These are phyloP conservation scores for Xiphophorus hellerii DNA, from an alignment of 2,113 vertebrate genomes.

Conservation along the genomic window DNA sequence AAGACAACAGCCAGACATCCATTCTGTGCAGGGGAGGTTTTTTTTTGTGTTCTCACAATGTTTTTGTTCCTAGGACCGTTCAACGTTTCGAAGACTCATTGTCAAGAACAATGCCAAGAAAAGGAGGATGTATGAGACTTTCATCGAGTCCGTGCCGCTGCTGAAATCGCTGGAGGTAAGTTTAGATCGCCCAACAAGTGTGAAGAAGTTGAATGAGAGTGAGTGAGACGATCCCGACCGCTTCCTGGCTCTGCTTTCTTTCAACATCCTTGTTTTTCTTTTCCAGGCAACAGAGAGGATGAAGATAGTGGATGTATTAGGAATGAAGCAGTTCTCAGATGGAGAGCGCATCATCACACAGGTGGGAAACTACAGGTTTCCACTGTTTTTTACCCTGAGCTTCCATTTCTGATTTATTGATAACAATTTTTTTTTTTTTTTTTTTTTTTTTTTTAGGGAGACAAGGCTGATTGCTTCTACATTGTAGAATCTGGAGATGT, in stretches of 20 bases:
- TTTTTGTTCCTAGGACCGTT: conserved; percentile 84
- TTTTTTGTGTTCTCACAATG: neutral
- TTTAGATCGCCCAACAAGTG: conserved; percentile 4
- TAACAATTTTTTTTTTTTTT: neutral
- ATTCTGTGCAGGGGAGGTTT: conserved; percentile 3
- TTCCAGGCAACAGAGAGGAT: conserved; percentile 89
- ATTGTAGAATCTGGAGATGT: conserved; percentile 95
- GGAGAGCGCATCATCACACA: conserved; percentile 95
- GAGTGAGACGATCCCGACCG: fast-evolving
- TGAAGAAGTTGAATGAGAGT: neutral
- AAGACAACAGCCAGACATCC: neutral
- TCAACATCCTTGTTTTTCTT: neutral
- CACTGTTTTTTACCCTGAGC: neutral
- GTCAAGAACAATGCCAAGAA: conserved; percentile 97
- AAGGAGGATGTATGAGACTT: conserved; percentile 91
- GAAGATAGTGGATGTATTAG: conserved; percentile 98
- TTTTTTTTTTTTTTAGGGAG: conserved; percentile 82
- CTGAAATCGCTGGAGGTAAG: conserved; percentile 97
- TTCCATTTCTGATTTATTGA: neutral
- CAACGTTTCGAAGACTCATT: conserved; percentile 97
- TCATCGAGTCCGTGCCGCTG: conserved; percentile 96
- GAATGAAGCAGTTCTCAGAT: conserved; percentile 88
- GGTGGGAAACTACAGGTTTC: conserved; percentile 69
- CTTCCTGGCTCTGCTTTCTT: neutral
- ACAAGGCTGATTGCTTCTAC: conserved; percentile 95